Conservation (phyloP, 2,797 vertebrate genomes). For the Apogon hyalosoma region DNA sequence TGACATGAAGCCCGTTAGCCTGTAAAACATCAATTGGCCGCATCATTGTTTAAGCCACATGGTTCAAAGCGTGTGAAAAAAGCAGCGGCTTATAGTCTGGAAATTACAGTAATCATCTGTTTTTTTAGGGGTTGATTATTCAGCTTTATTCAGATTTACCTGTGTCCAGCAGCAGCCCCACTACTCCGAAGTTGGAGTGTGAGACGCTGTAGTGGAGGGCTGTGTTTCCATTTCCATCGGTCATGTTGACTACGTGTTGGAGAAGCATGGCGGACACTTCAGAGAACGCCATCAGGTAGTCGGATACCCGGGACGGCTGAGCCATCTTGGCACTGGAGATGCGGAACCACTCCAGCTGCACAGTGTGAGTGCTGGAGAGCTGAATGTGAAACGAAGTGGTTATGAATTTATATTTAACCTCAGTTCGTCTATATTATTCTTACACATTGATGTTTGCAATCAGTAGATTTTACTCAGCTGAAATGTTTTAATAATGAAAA, state of each 20-base stretch:
- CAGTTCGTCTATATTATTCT: no score
- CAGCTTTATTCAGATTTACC: constrained; percentile 75
- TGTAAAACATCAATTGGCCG: no score
- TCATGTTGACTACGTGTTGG: constrained; percentile 92
- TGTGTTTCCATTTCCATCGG: constrained; percentile 94
- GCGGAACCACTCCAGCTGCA: constrained; percentile 95
- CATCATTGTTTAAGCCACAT: no score
- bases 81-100: no score
- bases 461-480: no score
- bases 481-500: no score
- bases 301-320: constrained; percentile 80
- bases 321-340: constrained; percentile 93
- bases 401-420: background rate
- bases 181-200: constrained; percentile 94
- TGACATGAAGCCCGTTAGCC: no score
- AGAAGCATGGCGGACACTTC: constrained; percentile 87
- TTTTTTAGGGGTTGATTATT: no score
- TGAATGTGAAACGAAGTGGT: constrained; percentile 43
- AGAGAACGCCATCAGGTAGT: constrained; percentile 88
- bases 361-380: constrained; percentile 88
- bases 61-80: no score
- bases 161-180: constrained; percentile 90
- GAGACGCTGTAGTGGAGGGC: constrained; percentile 98
- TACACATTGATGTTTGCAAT: no score
- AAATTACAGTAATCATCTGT: no score